A percentile compares a stretch with the other conserved stretches of the same genome.
Evolutionary conservation across 2,888 invertebrate species (phyloP).

Genomic region (Dorcus hopei): DNA sequence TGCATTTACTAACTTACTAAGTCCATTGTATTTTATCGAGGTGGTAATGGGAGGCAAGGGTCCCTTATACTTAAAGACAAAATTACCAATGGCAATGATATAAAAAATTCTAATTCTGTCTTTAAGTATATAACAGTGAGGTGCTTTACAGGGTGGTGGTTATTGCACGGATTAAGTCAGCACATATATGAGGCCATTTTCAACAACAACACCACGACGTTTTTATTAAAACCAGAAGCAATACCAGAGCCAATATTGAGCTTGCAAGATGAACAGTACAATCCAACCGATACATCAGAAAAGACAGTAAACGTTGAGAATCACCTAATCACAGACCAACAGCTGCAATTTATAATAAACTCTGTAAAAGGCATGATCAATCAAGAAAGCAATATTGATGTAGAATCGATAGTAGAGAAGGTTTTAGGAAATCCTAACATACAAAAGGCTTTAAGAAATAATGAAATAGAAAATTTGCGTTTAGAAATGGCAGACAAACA

Average conservation of each 20-base stretch:
- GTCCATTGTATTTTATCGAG: slow-evolving; percentile 6
- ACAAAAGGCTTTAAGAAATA: slow-evolving; percentile 31
- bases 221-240: no score
- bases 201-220: neutral
- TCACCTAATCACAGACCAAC: slow-evolving; percentile 37
- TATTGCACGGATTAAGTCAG: slow-evolving; percentile 35
- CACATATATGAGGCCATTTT: slow-evolving; percentile 9
- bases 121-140: slow-evolving; percentile 31
- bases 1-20: no score
- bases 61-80: slow-evolving; percentile 27
- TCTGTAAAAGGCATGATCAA: slow-evolving; percentile 39
- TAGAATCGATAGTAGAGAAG: slow-evolving; percentile 43
- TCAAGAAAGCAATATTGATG: slow-evolving; percentile 35
- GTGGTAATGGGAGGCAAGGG: slow-evolving; percentile 41
- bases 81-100: slow-evolving; percentile 17
- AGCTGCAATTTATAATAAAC: slow-evolving; percentile 44
- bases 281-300: slow-evolving; percentile 19
- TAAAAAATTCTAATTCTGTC: slow-evolving; percentile 20
- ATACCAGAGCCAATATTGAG: no score
- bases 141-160: slow-evolving; percentile 45
- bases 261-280: no score
- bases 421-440: slow-evolving; percentile 41
- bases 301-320: slow-evolving; percentile 26
- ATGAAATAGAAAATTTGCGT: slow-evolving; percentile 1
- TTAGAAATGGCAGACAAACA: slow-evolving; percentile 6